Percentiles rank a stretch among this genome's conserved stretches.
These are phyloP conservation scores for Holothuria glaberrima DNA, from an alignment of 35 echinoderm and acorn worm species.

Conservation along the genomic window DNA sequence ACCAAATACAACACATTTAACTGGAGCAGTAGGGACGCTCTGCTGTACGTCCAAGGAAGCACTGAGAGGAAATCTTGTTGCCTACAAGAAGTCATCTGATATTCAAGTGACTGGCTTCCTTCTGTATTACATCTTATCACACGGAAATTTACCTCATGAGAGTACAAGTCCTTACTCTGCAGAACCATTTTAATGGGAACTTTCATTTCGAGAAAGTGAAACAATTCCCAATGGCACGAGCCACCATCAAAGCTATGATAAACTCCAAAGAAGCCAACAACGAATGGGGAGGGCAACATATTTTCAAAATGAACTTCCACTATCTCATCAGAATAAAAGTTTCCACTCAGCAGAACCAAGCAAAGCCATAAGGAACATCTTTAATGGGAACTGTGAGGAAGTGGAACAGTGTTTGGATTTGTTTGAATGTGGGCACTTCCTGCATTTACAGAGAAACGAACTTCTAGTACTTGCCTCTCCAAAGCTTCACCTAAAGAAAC, in stretches of 20 bases:
- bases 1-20: constrained; percentile 12
- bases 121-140: neutral
- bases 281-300: too few species aligned
- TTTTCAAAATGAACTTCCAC: too few species aligned
- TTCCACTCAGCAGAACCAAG: too few species aligned
- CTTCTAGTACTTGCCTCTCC: too few species aligned
- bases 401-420: too few species aligned
- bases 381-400: too few species aligned
- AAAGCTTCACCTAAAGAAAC: too few species aligned
- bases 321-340: too few species aligned
- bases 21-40: constrained; percentile 18
- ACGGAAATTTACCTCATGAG: constrained; percentile 11
- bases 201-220: neutral
- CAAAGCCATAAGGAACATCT: too few species aligned
- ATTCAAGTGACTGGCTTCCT: constrained; percentile 17
- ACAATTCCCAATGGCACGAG: neutral
- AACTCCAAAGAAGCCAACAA: neutral
- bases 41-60: constrained; percentile 24
- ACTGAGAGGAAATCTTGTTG: constrained; percentile 1
- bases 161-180: constrained; percentile 6
- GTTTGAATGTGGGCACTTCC: too few species aligned
- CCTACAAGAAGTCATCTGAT: constrained; percentile 19
- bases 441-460: too few species aligned
- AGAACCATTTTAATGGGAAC: neutral
- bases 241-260: neutral